Evolutionary conservation across 2,797 vertebrate species (phyloP).

Genomic region (Sebastes nivosus): DNA sequence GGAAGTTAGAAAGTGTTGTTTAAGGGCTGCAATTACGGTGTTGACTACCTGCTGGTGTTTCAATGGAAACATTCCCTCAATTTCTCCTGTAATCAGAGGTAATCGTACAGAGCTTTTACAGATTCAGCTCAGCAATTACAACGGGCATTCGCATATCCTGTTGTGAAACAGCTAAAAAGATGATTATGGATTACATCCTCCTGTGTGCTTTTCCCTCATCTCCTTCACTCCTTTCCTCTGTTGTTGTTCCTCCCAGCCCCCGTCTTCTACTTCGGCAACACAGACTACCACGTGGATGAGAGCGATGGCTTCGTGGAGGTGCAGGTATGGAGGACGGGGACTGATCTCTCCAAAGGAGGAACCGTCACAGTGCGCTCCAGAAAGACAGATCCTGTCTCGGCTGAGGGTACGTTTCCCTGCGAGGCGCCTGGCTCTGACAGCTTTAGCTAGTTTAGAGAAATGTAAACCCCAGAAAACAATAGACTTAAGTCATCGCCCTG

Average conservation of each 20-base stretch:
- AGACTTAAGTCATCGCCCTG: slow-evolving; percentile 50
- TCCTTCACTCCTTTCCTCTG: neutral
- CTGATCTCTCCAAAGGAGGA: slow-evolving; percentile 88
- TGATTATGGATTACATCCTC: slow-evolving; percentile 39
- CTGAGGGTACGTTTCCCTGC: slow-evolving; percentile 85
- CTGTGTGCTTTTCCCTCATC: slow-evolving; percentile 3
- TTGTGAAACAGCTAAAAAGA: slow-evolving; percentile 34
- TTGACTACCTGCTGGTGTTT: slow-evolving; percentile 49
- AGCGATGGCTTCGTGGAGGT: slow-evolving; percentile 89
- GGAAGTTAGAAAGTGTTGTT: slow-evolving; percentile 60
- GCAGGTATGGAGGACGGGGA: slow-evolving; percentile 90
- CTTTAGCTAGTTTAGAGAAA: slow-evolving; percentile 39
- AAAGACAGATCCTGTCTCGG: slow-evolving; percentile 89
- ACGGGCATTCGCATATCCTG: slow-evolving; percentile 44
- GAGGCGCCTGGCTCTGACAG: slow-evolving; percentile 25
- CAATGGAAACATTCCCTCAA: slow-evolving; percentile 33
- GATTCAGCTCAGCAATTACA: slow-evolving; percentile 60
- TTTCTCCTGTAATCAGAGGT: slow-evolving; percentile 67
- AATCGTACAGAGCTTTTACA: slow-evolving; percentile 53
- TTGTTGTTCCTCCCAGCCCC: slow-evolving; percentile 73
- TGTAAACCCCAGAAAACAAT: slow-evolving; percentile 56
- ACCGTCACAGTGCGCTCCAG: slow-evolving; percentile 91
- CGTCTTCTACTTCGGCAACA: slow-evolving; percentile 89
- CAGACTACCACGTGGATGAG: slow-evolving; percentile 89
- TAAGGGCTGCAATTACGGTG: slow-evolving; percentile 52